These are phyloP conservation scores for Bombus confusus DNA, from an alignment of 1,140 invertebrate genomes.

Conservation along the genomic window DNA sequence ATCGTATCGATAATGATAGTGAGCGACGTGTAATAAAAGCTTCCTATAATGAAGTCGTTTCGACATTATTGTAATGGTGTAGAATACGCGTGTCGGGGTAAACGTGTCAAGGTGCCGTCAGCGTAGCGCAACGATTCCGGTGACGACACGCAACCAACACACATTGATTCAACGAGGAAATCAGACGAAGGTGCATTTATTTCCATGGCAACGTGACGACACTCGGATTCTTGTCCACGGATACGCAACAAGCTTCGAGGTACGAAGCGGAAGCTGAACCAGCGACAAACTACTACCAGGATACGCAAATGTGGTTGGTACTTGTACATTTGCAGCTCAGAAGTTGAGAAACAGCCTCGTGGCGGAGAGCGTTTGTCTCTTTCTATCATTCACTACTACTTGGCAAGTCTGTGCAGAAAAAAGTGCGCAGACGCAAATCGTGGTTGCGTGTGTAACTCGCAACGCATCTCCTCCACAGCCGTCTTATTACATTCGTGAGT, in stretches of 20 bases:
- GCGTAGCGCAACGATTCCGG: constrained; percentile 50
- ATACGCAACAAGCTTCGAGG: constrained; percentile 30
- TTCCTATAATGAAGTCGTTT: constrained; percentile 39
- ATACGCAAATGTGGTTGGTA: constrained; percentile 64
- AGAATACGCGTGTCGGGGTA: constrained; percentile 67
- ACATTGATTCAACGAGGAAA: constrained; percentile 45
- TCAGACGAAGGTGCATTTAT: constrained; percentile 49
- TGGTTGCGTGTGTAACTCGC: constrained; percentile 53
- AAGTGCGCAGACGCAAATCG: constrained; percentile 67
- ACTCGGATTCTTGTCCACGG: constrained; percentile 45
- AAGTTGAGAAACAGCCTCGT: constrained; percentile 60
- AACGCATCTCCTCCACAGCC: constrained; percentile 40
- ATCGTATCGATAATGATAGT: constrained; percentile 29
- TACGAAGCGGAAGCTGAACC: constrained; percentile 33
- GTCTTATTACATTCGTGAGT: constrained; percentile 46
- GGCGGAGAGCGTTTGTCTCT: constrained; percentile 37
- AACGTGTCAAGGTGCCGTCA: constrained; percentile 76
- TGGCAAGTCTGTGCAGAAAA: constrained; percentile 52
- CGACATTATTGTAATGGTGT: constrained; percentile 36
- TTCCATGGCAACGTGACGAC: constrained; percentile 54
- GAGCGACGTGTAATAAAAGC: constrained; percentile 24
- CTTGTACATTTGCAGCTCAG: constrained; percentile 56
- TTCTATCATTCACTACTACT: constrained; percentile 34
- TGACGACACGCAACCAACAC: constrained; percentile 38
- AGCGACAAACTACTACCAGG: constrained; percentile 39